Evolutionary conservation across 1,140 invertebrate genomes (phyloP).

Genomic region (Drosophila jambulina): DNA sequence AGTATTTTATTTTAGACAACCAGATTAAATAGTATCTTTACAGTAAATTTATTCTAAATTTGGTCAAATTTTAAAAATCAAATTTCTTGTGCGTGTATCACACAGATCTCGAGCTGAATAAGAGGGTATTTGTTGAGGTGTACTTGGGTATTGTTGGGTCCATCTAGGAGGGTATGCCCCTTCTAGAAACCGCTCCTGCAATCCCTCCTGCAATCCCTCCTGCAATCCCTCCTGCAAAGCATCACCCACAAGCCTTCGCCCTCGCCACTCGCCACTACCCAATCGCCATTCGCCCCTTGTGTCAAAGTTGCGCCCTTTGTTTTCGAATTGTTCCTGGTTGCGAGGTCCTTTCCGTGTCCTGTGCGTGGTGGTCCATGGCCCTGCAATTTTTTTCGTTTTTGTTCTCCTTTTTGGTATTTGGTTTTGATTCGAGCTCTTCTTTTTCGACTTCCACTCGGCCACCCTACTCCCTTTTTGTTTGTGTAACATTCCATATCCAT

Average conservation of each 20-base stretch:
- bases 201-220: neutral
- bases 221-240: neutral
- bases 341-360: conserved; percentile 47
- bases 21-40: too few relatives aligned
- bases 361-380: conserved; percentile 41
- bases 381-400: conserved; percentile 18
- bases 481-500: conserved; percentile 81
- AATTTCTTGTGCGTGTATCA: too few relatives aligned
- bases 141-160: conserved; percentile 32
- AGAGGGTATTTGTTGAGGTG: conserved; percentile 27
- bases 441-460: conserved; percentile 58
- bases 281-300: neutral
- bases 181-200: neutral
- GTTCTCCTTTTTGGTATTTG: conserved; percentile 35
- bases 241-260: conserved; percentile 8
- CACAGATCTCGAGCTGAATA: conserved; percentile 33
- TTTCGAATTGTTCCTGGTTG: conserved; percentile 38
- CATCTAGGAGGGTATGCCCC: conserved; percentile 1
- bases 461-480: conserved; percentile 60
- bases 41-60: too few relatives aligned
- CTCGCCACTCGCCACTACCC: neutral
- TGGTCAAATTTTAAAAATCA: too few relatives aligned
- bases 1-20: too few relatives aligned
- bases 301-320: conserved; percentile 50
- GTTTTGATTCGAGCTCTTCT: conserved; percentile 47